These are phyloP conservation scores for Circaetus cinerascens DNA, from an alignment of 2,113 vertebrate species.

Conservation along the genomic window DNA sequence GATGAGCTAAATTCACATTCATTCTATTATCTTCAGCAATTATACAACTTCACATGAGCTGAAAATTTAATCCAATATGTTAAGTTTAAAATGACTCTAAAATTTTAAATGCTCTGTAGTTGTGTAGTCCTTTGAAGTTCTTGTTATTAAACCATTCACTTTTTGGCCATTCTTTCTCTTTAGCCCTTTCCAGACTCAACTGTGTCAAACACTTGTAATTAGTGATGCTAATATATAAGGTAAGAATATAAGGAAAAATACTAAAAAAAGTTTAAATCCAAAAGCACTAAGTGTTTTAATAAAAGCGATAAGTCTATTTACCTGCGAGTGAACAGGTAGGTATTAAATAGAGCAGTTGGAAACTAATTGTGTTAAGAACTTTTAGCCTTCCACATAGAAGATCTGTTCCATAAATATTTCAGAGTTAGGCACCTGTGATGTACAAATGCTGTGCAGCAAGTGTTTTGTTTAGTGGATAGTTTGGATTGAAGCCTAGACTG, in stretches of 20 bases:
- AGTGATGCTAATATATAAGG: not conserved
- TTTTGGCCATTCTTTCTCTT: not conserved
- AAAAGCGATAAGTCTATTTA: not conserved
- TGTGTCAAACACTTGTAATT: not conserved
- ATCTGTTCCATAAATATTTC: not conserved
- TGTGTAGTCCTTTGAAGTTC: not conserved
- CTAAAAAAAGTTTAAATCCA: not conserved
- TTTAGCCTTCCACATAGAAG: not conserved
- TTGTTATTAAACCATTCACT: not conserved
- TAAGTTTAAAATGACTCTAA: not conserved
- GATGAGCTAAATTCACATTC: not conserved
- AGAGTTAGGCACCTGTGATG: not conserved
- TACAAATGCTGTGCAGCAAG: not conserved
- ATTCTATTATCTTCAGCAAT: not conserved
- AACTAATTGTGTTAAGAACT: not conserved
- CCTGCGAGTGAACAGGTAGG: not conserved
- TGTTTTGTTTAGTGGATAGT: not conserved
- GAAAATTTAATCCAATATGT: not conserved
- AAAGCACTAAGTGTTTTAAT: not conserved
- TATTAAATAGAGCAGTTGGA: not conserved
- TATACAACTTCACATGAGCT: not conserved
- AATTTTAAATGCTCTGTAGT: not conserved
- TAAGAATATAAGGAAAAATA: not conserved
- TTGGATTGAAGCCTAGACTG: not conserved
- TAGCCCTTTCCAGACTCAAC: not conserved